Evolutionary conservation across 2,888 invertebrate species (phyloP), one percentile per base, ranked within the genome.

Genomic region (Chaetogeoica ovagalla): DNA sequence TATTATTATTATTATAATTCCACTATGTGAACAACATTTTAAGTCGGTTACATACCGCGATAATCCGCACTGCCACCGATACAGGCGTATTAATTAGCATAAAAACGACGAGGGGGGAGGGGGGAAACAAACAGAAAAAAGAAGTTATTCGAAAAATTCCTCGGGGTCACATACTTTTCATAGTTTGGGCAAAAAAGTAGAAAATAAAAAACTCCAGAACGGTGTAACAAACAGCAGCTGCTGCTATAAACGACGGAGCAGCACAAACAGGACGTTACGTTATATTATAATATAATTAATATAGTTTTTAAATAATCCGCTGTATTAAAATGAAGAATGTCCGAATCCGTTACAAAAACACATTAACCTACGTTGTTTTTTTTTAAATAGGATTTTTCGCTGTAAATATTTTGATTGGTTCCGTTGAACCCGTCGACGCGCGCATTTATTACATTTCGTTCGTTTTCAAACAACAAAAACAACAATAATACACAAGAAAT

Each of bases 301-400:
- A 71, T 59, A 71, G n/a, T 39, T 70, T n/a, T 15, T 17, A 21
- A 71, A 72, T 60, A 72, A 60, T 72, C 30, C 19, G 13, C 30
- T 60, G 52, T 72, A 30, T 60, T 60, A 19, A 59, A 71, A 9
- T 43, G 59, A 15, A 71, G 60, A 71, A 59, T 21, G 39, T 21
- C n/a, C 13, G 9, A 39, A 43, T 59, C 19, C 48, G 48, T 48
- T 48, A 48, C 48, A 48, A 13, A 2, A 48, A 48, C 8, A 48
- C 13, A 15, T 1, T 9, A 1, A 15, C 1, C 11, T 48, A 48
- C 13, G 48, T n/a, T n/a, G 43, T 48, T 48, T 48, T 48, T 11
- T 48, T 15, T 11, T 13, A 11, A 48, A 48, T 48, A 48, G 9
- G 48, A 48, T 11, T 48, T 48, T 48, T 48, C 8, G 48, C 48